phyloP scores from a whole-genome alignment of 2,888 invertebrate genomes.

The Cosmorhoe ocellata region DNA sequence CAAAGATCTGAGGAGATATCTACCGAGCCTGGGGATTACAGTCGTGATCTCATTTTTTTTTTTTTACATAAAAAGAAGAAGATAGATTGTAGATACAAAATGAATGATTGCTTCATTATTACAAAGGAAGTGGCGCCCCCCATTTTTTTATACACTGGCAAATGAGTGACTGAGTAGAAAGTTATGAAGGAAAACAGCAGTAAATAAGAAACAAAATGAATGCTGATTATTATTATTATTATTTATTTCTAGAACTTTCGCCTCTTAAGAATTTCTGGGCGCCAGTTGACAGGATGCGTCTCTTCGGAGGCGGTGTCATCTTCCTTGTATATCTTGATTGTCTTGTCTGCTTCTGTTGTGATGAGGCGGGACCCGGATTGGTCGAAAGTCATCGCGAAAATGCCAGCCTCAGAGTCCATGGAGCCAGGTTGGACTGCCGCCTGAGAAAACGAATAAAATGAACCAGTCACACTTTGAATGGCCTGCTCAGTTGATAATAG shows the following conservation, averaged over 20 bases:
- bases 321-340: slow-evolving; percentile 99
- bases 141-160: too few species aligned
- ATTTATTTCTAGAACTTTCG: slow-evolving; percentile 87
- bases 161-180: too few species aligned
- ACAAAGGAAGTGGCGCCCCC: too few species aligned
- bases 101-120: too few species aligned
- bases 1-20: too few species aligned
- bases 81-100: too few species aligned
- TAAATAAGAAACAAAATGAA: background rate
- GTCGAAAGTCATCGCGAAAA: slow-evolving; percentile 98
- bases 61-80: too few species aligned
- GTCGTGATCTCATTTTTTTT: too few species aligned
- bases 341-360: slow-evolving; percentile 99
- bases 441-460: slow-evolving; percentile 56
- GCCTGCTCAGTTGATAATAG: too few species aligned
- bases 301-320: slow-evolving; percentile 98
- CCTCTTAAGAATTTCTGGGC: slow-evolving; percentile 96
- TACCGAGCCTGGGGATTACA: too few species aligned
- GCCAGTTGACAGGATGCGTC: slow-evolving; percentile 98
- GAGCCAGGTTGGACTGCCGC: slow-evolving; percentile 99
- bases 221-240: background rate
- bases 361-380: slow-evolving; percentile 96
- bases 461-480: too few species aligned
- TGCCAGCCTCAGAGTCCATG: slow-evolving; percentile 99
- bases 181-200: too few species aligned